Conservation (phyloP, 2,797 vertebrate species). For the Enteromius trimaculatus region DNA sequence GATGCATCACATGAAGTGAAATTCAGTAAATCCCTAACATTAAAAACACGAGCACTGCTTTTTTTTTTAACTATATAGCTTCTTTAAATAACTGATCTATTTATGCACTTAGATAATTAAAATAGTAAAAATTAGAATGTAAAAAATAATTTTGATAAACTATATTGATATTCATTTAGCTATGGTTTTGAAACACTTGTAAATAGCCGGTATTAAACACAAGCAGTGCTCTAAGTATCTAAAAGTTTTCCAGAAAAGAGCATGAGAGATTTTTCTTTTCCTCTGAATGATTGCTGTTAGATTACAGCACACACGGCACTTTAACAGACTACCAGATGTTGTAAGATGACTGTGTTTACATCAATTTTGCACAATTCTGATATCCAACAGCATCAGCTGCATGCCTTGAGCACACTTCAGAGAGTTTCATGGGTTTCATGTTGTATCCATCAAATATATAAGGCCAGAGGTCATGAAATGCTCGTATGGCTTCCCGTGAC, state of each 20-base stretch:
- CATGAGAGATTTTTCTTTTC: neutral
- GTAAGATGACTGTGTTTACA: neutral
- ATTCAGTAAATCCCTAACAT: neutral
- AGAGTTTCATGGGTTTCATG: neutral
- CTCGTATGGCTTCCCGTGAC: neutral
- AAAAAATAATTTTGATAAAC: too few relatives aligned
- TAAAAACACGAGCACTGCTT: neutral
- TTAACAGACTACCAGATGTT: neutral
- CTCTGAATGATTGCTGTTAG: neutral
- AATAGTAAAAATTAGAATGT: neutral
- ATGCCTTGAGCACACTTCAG: neutral
- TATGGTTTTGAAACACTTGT: neutral
- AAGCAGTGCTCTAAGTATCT: neutral
- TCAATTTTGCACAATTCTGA: neutral
- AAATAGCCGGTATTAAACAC: neutral
- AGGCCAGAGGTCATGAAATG: neutral
- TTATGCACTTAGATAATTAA: neutral
- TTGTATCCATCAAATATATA: neutral
- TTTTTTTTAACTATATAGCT: neutral
- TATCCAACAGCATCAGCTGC: neutral
- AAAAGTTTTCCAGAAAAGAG: neutral
- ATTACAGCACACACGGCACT: neutral
- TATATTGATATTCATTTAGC: neutral
- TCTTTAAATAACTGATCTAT: neutral
- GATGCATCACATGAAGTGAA: neutral